A percentile compares a stretch with the other conserved stretches of the same genome.
These are phyloP conservation scores for Marmota flaviventris DNA, from an alignment of 2,113 vertebrate genomes.

Conservation along the genomic window DNA sequence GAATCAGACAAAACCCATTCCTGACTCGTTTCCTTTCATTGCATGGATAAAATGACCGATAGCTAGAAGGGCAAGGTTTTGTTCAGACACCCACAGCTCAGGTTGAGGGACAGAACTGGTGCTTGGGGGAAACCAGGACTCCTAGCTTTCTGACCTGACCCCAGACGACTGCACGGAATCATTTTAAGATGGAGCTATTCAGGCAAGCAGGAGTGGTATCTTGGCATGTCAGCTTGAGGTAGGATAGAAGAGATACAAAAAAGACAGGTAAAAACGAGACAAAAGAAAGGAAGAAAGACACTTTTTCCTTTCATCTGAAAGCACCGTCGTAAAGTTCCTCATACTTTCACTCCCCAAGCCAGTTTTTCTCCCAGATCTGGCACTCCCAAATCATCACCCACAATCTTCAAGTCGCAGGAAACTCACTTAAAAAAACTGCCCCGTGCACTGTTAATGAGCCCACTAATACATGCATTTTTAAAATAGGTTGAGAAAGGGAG, in stretches of 20 bases:
- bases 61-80: neutral
- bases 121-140: neutral
- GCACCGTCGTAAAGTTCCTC: too few relatives aligned
- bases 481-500: too few relatives aligned
- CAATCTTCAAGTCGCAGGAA: too few relatives aligned
- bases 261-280: neutral
- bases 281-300: neutral
- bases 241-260: neutral
- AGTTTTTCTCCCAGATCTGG: too few relatives aligned
- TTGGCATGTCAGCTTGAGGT: neutral
- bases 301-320: too few relatives aligned
- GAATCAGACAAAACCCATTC: neutral
- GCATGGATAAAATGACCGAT: neutral
- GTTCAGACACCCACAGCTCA: neutral
- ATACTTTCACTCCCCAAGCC: too few relatives aligned
- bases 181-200: neutral
- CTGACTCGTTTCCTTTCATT: rapidly evolving
- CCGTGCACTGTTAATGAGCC: too few relatives aligned
- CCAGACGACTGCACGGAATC: neutral
- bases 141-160: neutral
- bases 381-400: too few relatives aligned
- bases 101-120: neutral
- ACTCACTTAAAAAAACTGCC: too few relatives aligned
- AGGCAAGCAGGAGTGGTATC: neutral
- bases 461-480: too few relatives aligned